phyloP scores from a whole-genome alignment of 2,797 vertebrate species.

The Tiaroga cobitis region DNA sequence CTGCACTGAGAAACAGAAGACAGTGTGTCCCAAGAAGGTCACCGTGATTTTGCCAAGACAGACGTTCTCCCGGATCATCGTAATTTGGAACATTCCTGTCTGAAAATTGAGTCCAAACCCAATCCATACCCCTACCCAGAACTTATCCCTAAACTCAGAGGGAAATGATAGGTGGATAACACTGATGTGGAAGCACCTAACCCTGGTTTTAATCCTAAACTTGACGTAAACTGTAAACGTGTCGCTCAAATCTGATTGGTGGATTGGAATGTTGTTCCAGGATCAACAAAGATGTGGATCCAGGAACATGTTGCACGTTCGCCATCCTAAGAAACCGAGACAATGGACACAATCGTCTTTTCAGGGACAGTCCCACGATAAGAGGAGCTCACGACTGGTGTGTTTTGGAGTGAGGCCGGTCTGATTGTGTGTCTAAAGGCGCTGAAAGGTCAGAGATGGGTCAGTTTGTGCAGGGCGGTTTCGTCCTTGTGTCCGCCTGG shows the following conservation, averaged over 20 bases:
- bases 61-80: too few species aligned
- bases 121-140: too few species aligned
- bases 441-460: constrained; percentile 45
- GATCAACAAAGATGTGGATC: too few species aligned
- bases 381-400: constrained; percentile 28
- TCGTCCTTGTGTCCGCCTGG: constrained; percentile 48
- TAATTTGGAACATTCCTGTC: too few species aligned
- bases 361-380: constrained; percentile 15
- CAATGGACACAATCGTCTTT: constrained; percentile 8
- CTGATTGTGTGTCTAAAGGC: constrained; percentile 25
- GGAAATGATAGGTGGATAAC: not conserved
- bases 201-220: not conserved
- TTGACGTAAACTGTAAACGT: not conserved
- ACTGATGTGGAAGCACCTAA: not conserved
- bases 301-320: not conserved
- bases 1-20: not conserved
- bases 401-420: constrained; percentile 7
- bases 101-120: not conserved
- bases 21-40: not conserved
- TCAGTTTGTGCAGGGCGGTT: constrained; percentile 57
- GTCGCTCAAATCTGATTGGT: too few species aligned
- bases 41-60: too few species aligned
- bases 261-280: too few species aligned
- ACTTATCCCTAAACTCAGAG: too few species aligned
- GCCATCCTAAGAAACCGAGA: not conserved